These are phyloP conservation scores for Eupithecia subfuscata DNA, from an alignment of 2,888 invertebrate genomes.

Conservation along the genomic window DNA sequence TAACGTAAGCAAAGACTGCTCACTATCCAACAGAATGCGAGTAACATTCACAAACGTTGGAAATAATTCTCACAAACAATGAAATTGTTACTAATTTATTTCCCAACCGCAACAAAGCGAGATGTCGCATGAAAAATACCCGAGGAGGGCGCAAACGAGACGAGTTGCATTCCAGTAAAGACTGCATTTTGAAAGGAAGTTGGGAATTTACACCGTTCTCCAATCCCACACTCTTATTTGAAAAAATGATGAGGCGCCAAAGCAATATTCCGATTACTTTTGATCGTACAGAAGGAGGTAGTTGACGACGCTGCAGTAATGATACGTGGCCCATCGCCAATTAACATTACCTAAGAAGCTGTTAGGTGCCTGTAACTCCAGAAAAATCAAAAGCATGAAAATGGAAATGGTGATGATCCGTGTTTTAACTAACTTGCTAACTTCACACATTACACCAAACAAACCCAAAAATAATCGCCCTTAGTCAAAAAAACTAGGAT, in stretches of 20 bases:
- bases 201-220: background rate
- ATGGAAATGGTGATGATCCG: background rate
- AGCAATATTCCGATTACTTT: background rate
- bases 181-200: conserved; percentile 19
- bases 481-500: background rate
- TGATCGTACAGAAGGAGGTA: background rate
- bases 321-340: background rate
- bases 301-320: background rate
- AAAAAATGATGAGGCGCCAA: background rate
- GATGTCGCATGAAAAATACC: conserved; percentile 83
- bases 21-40: conserved; percentile 42
- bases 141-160: conserved; percentile 67
- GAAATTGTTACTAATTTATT: conserved; percentile 84
- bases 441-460: background rate
- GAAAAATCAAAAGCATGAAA: background rate
- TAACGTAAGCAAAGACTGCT: background rate
- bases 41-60: conserved; percentile 50
- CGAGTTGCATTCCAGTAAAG: conserved; percentile 70
- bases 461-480: background rate
- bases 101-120: conserved; percentile 82
- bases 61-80: conserved; percentile 80
- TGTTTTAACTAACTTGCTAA: background rate
- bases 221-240: background rate
- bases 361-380: background rate
- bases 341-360: background rate